These are phyloP conservation scores for Ecdyonurus torrentis DNA, from an alignment of 2,888 invertebrate genomes.

Conservation along the genomic window DNA sequence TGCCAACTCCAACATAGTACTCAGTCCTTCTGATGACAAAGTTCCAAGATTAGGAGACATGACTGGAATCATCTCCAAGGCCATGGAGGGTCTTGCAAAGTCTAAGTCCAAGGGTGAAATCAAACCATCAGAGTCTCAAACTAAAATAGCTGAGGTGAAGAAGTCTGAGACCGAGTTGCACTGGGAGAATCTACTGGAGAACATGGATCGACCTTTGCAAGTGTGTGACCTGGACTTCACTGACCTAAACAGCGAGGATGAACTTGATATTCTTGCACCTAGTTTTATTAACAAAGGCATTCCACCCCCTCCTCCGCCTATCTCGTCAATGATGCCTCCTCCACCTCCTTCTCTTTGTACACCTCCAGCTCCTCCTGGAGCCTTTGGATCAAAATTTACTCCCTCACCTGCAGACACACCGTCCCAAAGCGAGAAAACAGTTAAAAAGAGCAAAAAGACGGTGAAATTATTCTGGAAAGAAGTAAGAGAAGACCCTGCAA, in stretches of 20 bases:
- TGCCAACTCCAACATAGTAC: constrained; percentile 34
- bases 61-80: constrained; percentile 81
- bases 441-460: constrained; percentile 83
- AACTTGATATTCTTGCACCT: constrained; percentile 58
- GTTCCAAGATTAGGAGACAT: constrained; percentile 59
- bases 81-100: constrained; percentile 80
- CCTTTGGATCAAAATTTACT: constrained; percentile 19
- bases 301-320: constrained; percentile 57
- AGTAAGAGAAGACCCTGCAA: constrained; percentile 60
- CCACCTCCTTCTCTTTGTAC: constrained; percentile 24
- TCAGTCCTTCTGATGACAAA: constrained; percentile 30
- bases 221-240: constrained; percentile 95
- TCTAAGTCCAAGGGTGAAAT: constrained; percentile 67
- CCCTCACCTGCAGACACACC: constrained; percentile 18
- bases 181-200: constrained; percentile 82
- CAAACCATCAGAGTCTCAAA: not conserved
- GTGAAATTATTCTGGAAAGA: constrained; percentile 98
- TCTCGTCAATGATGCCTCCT: constrained; percentile 30
- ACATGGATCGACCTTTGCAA: constrained; percentile 55
- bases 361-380: constrained; percentile 27
- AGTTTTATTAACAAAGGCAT: constrained; percentile 48
- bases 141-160: constrained; percentile 41
- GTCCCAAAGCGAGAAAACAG: not conserved
- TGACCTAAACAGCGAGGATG: constrained; percentile 77
- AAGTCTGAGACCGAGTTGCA: constrained; percentile 87